Evolutionary conservation across 2,113 vertebrate species (phyloP), one percentile per base, ranked within the genome.

Genomic region (Platichthys flesus): DNA sequence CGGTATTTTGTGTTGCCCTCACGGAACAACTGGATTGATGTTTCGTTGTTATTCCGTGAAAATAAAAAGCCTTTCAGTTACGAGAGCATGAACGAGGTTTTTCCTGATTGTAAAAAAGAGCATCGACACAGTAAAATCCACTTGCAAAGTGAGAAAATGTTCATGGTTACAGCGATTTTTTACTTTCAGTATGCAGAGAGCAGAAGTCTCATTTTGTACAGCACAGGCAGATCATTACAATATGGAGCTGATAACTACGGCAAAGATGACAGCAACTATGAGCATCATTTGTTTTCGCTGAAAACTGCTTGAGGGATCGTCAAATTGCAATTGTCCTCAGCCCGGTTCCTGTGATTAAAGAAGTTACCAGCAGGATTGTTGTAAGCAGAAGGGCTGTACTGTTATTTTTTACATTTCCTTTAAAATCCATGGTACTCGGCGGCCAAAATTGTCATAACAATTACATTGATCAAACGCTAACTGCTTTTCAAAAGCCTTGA

Each of bases 241-340:
- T 24, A 77, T 67, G 21, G 4, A 49, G 9, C 49, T 3, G 5
- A 7, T 67, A 55, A 71, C 12, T 57, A 56, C 9, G 9, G 58
- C 47, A 69, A 18, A 58, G 31, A 61, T 76, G 52, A 37, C 59
- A 62, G 45, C 10, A 62, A 55, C 67, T 78, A 70, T 74, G 67
- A 67, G 67, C 24, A 24, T 35, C 28, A 72, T 70, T 21, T 68
- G 23, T 37, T 60, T 8, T 15, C 1, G 63, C 59, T 65, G 47
- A 81, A 68, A 88, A 58, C 31, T 71, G 56, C 47, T 67, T n/a
- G 18, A 9, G 20, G 20, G 51, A 54, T 54, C 20, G 20, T n/a
- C 51, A 54, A 20, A 54, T 20, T 54, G 51, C 51, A 54, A 2
- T n/a, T 54, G 7, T 54, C 51, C 20, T 54, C 51, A 54, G 51